Base-by-base conservation (phyloP, 2,797 vertebrate species). In the Enteromius viviparus region DNA sequence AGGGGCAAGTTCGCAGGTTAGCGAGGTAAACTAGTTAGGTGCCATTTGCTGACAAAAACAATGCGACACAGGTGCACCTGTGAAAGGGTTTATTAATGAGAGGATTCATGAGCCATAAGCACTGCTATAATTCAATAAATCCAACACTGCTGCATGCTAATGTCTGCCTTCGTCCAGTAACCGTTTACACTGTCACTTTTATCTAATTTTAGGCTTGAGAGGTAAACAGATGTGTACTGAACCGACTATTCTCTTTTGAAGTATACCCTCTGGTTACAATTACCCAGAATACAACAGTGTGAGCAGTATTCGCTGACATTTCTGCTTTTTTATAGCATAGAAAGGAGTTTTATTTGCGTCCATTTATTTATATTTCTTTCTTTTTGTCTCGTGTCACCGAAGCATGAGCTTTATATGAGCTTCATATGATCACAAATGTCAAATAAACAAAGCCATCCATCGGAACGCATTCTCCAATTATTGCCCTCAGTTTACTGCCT, bases 401-500 rank as follows among this genome's bases (percentile, higher is more conserved):
- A 62, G 51, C 21, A 29, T 69, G 10, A 47, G 21, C 42, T 55
- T 76, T 71, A 78, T 21, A 23, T 34, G 68, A 72, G 49, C 15
- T 78, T 47, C 21, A 66, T 23, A 64, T 78, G 42, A 71, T 71
- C 66, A 68, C 49, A 47, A 45, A 17, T 55, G 21, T 81, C 58
- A 51, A 32, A 76, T 21, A 69, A 83, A 80, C 64, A 60, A 77
- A 77, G 29, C 51, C 53, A 69, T 86, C 79, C 60, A 79, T 82
- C 64, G 55, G 78, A 88, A 78, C 53, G 37, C 32, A 4, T 88
- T 81, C 69, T 70, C 19, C 85, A 87, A 90, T 89, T 79, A 88
- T 86, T 66, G 65, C 75, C 74, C 69, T 78, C 47, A 21, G 42
- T 53, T 51, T 82, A 62, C 74, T 47, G 72, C 66, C 77, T 74